Evolutionary conservation across 2,113 vertebrate genomes (phyloP).

Genomic region (Sphaerodactylus townsendi): DNA sequence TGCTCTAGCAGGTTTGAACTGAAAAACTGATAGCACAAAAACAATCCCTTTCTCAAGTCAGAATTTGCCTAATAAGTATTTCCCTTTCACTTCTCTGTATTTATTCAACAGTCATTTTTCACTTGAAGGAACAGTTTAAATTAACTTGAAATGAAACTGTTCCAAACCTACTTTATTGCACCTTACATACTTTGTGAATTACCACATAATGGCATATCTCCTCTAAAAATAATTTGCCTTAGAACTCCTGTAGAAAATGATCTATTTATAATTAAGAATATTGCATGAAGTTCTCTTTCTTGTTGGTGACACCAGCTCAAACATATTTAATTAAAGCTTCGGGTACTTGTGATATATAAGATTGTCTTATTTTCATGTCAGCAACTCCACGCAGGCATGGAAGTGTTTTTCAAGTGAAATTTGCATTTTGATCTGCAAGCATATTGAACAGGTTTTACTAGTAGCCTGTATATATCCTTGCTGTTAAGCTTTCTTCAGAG

Average conservation of each 20-base stretch:
- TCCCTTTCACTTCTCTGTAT: accelerated
- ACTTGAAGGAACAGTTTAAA: neutral
- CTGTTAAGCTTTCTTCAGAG: neutral
- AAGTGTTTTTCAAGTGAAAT: constrained; percentile 41
- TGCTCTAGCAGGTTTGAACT: neutral
- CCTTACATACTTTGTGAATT: constrained; percentile 48
- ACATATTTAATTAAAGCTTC: constrained; percentile 58
- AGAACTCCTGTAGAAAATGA: constrained; percentile 47
- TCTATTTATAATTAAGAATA: constrained; percentile 59
- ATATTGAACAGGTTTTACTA: constrained; percentile 25
- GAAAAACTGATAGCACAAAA: neutral
- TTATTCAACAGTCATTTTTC: neutral
- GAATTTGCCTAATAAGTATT: neutral
- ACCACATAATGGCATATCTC: neutral
- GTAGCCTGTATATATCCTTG: neutral
- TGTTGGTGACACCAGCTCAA: constrained; percentile 49
- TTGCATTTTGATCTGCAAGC: constrained; percentile 1
- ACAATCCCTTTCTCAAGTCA: neutral
- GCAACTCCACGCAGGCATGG: neutral
- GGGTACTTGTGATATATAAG: constrained; percentile 44
- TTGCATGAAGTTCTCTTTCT: constrained; percentile 43
- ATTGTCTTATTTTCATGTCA: constrained; percentile 60
- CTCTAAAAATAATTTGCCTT: constrained; percentile 17
- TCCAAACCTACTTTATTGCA: constrained; percentile 30
- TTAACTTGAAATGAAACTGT: neutral